Base-by-base conservation (phyloP, 2,113 vertebrate species). In the Todiramphus saurophagus region DNA sequence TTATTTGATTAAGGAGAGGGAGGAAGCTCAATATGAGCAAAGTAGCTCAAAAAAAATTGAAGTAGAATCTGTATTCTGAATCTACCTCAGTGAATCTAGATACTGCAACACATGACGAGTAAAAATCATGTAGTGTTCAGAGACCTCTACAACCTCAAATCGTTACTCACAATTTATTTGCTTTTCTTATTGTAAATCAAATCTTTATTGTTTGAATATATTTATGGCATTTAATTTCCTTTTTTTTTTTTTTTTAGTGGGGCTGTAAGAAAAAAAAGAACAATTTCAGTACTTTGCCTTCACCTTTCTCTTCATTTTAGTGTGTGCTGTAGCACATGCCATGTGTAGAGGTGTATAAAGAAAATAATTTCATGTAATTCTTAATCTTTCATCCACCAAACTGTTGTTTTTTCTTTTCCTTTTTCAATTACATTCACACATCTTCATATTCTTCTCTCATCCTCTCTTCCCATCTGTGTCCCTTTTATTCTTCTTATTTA, bases 21-120 rank as follows among this genome's bases (percentile, higher is more conserved):
- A 35, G 51, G 31, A 74, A 92, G 24, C 24, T 67, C 31, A 72
- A 35, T 8, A 13, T 13, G 70, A 62, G 35, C 59, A 35, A 72
- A 90, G 30, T 46, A 46, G 7, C 66, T 44, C 60, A 4, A 33
- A 60, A 35, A 62, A 80, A 56, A 64, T 27, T 14, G 76, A 60
- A 77, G 62, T 30, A 66, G 88, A 73, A 60, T 92, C 51, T 90
- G 59, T 93, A 75, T 94, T 97, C 92, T 95, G 87, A 89, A 85
- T 84, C 94, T 95, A 75, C 87, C 63, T 96, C 82, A 66, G 83
- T 92, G 92, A 96, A 80, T 95, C 94, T 83, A 95, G 94, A 93
- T 93, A 95, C 41, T 51, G 11, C 70, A 89, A 87, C 69, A 83
- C 55, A 50, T 30, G 77, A 94, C 59, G 88, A 76, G 79, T 60